Percentiles rank a stretch among this genome's conserved stretches.
These are phyloP conservation scores for Myzus persicae DNA, from an alignment of 1,140 invertebrate genomes.

Conservation along the genomic window DNA sequence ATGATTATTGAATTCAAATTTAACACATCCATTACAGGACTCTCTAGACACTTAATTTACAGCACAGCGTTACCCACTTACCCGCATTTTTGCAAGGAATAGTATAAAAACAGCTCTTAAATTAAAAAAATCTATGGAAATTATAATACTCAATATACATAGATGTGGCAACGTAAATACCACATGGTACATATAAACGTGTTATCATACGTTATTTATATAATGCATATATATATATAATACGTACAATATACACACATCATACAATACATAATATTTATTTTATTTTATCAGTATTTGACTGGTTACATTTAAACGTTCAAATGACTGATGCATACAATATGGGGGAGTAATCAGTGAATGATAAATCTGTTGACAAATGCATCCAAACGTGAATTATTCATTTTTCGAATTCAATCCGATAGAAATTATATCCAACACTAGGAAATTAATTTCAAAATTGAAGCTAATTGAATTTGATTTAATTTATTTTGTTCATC, in stretches of 20 bases:
- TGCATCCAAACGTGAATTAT: background rate
- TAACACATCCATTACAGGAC: too few relatives aligned
- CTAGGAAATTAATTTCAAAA: too few relatives aligned
- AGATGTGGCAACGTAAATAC: too few relatives aligned
- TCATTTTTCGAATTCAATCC: background rate
- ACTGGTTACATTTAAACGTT: background rate
- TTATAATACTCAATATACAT: background rate
- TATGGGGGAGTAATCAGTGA: background rate
- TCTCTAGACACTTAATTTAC: too few relatives aligned
- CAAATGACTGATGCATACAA: background rate
- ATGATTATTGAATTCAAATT: too few relatives aligned
- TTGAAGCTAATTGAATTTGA: background rate
- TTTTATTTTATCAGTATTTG: background rate
- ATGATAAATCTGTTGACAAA: background rate
- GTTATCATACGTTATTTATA: too few relatives aligned
- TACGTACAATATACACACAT: too few relatives aligned
- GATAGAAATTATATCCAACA: background rate
- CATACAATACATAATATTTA: too few relatives aligned
- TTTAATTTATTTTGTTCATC: background rate
- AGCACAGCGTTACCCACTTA: too few relatives aligned
- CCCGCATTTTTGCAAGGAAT: too few relatives aligned
- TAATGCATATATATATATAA: too few relatives aligned
- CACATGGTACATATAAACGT: too few relatives aligned
- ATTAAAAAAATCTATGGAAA: background rate
- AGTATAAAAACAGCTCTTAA: background rate